Base-by-base conservation (phyloP, 2,797 vertebrate species). In the Pelochelys cantorii region DNA sequence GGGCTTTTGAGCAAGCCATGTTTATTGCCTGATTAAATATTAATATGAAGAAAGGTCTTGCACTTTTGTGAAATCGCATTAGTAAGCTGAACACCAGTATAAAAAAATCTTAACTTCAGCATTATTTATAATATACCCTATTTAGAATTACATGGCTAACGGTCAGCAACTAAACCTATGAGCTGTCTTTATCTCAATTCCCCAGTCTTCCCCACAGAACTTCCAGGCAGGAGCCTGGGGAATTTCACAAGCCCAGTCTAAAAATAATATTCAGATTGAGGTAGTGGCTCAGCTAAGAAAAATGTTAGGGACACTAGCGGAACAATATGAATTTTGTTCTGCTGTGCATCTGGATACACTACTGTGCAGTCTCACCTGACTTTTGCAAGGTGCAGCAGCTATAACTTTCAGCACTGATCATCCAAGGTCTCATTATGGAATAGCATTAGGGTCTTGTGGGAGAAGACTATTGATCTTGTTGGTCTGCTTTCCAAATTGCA, bases 21-120 rank as follows among this genome's bases (percentile, higher is more conserved):
- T 96, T 96, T 95, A 88, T 86, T 91, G 23, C 48, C 81, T 96
- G 75, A 95, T 97, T 92, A 97, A 98, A 96, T 97, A 97, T 91
- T 97, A 93, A 96, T 94, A 85, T 83, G 92, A 96, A 94, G 42
- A 97, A 65, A 97, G 88, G 85, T 95, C 95, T 86, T 81, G 62
- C 9, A 93, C 79, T 94, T 95, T 96, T 85, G 92, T 95, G 93
- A 98, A 97, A 97, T 96, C 84, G 81, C 94, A 91, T 96, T 96
- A 95, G 80, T 90, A 94, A 96, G 27, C 22, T 87, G 60, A 60
- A 92, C 88, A 91, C 4, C 20, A 84, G 82, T 84, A 48, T 29
- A 23, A 23, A 18, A 79, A 48, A 94, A 31, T 93, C 90, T 91
- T 59, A 86, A n/a, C 11, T 96, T 89, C 82, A 94, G 81, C 54